A percentile compares a stretch with the other conserved stretches of the same genome.
phyloP scores from a whole-genome alignment of 2,797 vertebrate species.

The Onychomys arenicola region DNA sequence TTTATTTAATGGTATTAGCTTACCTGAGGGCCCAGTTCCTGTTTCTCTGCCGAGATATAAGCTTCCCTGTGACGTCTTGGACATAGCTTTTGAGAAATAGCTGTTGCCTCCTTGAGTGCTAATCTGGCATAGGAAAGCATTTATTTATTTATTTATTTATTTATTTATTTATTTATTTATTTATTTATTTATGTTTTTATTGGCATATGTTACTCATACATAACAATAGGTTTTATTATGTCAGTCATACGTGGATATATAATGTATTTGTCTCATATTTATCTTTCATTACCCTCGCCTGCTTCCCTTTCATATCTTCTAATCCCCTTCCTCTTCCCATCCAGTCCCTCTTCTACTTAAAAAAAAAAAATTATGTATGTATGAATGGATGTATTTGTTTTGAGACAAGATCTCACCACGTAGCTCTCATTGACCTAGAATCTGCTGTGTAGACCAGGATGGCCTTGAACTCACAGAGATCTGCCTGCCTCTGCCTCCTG shows the following conservation, averaged over 20 bases:
- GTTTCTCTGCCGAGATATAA: conserved; percentile 35
- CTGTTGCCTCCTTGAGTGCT: neutral
- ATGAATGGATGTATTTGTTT: neutral
- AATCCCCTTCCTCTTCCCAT: neutral
- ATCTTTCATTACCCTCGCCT: neutral
- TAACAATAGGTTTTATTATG: neutral
- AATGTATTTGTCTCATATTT: neutral
- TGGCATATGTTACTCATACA: neutral
- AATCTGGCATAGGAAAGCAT: neutral
- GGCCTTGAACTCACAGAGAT: neutral
- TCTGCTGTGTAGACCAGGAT: neutral
- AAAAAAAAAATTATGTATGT: neutral
- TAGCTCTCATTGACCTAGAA: neutral
- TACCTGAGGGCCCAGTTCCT: neutral
- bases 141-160: neutral
- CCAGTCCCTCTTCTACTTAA: neutral
- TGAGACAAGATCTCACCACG: neutral
- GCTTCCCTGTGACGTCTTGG: neutral
- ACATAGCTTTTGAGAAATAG: neutral
- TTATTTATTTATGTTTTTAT: neutral
- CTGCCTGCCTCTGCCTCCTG: neutral
- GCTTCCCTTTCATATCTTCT: neutral
- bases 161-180: neutral
- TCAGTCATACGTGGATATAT: neutral
- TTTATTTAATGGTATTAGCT: conserved; percentile 40